Conservation (phyloP, 2,888 invertebrate genomes). For the Gari tellinella region DNA sequence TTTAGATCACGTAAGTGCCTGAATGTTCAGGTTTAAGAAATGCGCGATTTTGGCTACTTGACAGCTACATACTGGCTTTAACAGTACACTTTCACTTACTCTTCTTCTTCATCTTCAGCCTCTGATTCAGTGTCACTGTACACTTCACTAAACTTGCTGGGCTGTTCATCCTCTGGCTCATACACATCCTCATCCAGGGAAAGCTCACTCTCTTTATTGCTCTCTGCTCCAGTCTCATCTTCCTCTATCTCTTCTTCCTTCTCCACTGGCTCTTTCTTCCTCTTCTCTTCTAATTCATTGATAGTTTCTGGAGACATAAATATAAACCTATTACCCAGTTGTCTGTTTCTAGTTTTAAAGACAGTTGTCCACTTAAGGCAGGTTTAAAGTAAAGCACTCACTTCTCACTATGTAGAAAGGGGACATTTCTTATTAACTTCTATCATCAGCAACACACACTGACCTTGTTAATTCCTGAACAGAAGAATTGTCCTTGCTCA, state of each 20-base stretch:
- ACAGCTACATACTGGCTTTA: too few relatives aligned
- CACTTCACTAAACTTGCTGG: slow-evolving; percentile 79
- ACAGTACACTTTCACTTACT: slow-evolving; percentile 11
- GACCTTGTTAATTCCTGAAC: slow-evolving; percentile 83
- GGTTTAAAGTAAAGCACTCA: too few relatives aligned
- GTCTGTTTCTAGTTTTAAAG: too few relatives aligned
- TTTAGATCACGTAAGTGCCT: too few relatives aligned
- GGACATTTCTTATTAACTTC: too few relatives aligned
- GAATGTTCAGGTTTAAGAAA: too few relatives aligned
- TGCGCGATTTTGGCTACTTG: too few relatives aligned
- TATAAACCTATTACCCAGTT: too few relatives aligned
- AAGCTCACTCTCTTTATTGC: slow-evolving; percentile 56
- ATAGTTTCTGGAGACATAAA: slow-evolving; percentile 41
- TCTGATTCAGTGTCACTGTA: slow-evolving; percentile 83
- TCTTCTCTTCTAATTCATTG: slow-evolving; percentile 42
- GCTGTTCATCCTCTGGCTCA: slow-evolving; percentile 72
- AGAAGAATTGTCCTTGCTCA: slow-evolving; percentile 83
- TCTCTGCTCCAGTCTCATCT: slow-evolving; percentile 55
- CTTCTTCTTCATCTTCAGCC: slow-evolving; percentile 78
- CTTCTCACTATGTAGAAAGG: too few relatives aligned
- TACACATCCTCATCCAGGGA: slow-evolving; percentile 72
- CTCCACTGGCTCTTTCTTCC: slow-evolving; percentile 46
- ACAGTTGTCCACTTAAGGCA: too few relatives aligned
- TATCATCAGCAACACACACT: too few relatives aligned
- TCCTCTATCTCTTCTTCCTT: slow-evolving; percentile 55